Evolutionary conservation across 2,113 vertebrate species (phyloP), one percentile per base, ranked within the genome.

Genomic region (Cisticola juncidis): DNA sequence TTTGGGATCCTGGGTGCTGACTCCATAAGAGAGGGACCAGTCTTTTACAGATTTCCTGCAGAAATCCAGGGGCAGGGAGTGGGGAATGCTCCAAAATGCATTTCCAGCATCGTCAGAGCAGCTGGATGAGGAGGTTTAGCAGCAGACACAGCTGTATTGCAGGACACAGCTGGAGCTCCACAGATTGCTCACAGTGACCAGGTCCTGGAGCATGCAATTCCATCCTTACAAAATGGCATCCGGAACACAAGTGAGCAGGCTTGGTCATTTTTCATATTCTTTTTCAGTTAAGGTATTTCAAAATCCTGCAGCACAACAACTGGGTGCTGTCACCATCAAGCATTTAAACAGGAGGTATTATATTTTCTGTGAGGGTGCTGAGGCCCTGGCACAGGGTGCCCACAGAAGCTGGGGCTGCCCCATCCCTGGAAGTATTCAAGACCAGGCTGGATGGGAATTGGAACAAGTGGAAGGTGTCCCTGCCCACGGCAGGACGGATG

Each of bases 191-290:
- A 33, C 33, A 29, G 13, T 2, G 16, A 33, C 12, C 15, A 68
- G 36, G 22, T 28, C 65, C 24, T 82, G 62, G 56, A 81, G 31
- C 9, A 25, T 0, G 8, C 0, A 2, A 13, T 54, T 69, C 1
- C 1, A 22, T n/a, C 66, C 47, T 24, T 20, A 58, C 74, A 70
- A 94, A 92, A 92, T 88, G 71, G 71, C 71, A 93, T 11, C 68
- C 68, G 73, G 58, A 77, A 29, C 40, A 53, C 15, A 88, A 57
- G 3, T 0, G 3, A 26, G 35, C 8, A 18, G 5, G 9, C 60
- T 50, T 70, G 35, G 50, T 8, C 9, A 18, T 48, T 88, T 76
- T 57, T 61, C 15, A 21, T 26, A 36, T 2, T 25, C 5, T 25
- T 71, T 78, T 82, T 31, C 74, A 45, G n/a, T 8, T 3, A 31